Evolutionary conservation across 2,113 vertebrate genomes (phyloP).

Genomic region (Campylomormyrus numenius): DNA sequence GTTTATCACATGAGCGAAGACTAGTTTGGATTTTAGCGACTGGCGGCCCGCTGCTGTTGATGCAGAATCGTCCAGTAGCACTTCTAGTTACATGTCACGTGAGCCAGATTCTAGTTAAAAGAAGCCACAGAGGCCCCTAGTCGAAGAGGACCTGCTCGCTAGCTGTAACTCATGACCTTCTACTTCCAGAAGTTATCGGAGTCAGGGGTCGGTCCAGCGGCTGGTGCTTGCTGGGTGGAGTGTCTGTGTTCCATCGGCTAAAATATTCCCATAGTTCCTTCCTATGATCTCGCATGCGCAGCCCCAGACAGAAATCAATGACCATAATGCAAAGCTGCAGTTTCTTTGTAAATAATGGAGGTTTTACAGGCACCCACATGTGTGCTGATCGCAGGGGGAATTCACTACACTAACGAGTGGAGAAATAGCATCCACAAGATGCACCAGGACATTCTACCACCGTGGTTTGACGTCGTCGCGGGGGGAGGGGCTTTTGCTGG

Average conservation of each 20-base stretch:
- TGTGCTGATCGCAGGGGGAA: conserved; percentile 44
- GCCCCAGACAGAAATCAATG: conserved; percentile 67
- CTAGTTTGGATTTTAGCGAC: neutral
- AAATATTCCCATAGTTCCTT: conserved; percentile 50
- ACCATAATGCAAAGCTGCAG: conserved; percentile 62
- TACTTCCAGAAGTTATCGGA: conserved; percentile 43
- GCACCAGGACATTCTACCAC: conserved; percentile 34
- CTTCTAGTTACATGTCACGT: neutral
- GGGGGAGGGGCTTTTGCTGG: neutral
- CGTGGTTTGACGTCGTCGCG: neutral
- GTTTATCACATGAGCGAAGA: neutral
- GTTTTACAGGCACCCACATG: conserved; percentile 19
- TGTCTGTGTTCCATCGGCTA: conserved; percentile 2
- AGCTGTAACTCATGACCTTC: neutral
- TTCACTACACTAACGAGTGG: conserved; percentile 36
- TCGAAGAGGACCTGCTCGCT: neutral
- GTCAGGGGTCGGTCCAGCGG: conserved; percentile 43
- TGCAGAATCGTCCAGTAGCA: neutral
- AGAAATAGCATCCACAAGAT: conserved; percentile 52
- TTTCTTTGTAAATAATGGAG: conserved; percentile 48
- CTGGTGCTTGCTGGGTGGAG: conserved; percentile 48
- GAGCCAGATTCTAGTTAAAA: neutral
- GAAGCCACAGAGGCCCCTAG: neutral
- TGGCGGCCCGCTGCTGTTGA: neutral
- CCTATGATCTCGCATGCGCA: conserved; percentile 57